phyloP scores from a whole-genome alignment of 2,888 invertebrate species.

The Agrochola lota region DNA sequence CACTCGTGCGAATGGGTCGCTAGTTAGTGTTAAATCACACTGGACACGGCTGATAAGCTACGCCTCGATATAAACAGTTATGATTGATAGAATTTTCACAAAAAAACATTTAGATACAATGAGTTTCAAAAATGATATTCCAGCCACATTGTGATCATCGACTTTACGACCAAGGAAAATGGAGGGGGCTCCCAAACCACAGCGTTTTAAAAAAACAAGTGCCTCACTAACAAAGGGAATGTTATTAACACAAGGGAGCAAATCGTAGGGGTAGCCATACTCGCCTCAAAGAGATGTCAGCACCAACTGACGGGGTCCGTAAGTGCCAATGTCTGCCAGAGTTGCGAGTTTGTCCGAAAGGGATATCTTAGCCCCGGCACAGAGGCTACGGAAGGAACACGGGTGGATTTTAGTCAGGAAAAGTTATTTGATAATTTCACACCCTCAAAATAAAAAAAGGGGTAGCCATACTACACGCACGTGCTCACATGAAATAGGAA shows the following conservation, averaged over 20 bases:
- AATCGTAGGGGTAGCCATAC: constrained; percentile 25
- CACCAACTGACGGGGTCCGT: too few species aligned
- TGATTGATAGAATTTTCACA: neutral
- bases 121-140: neutral
- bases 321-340: too few species aligned
- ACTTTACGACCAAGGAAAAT: constrained; percentile 29
- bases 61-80: neutral
- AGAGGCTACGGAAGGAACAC: too few species aligned
- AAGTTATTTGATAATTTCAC: too few species aligned
- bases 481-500: neutral
- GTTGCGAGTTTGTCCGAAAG: too few species aligned
- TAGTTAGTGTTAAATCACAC: neutral
- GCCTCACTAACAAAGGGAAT: constrained; percentile 1
- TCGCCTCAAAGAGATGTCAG: too few species aligned
- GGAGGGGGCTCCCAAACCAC: constrained; percentile 17
- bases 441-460: too few species aligned
- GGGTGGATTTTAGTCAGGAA: too few species aligned
- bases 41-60: neutral
- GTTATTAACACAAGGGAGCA: constrained; percentile 53
- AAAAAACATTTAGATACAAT: neutral
- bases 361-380: too few species aligned
- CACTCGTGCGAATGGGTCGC: too few species aligned
- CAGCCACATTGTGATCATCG: constrained; percentile 24
- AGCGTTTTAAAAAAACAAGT: constrained; percentile 20
- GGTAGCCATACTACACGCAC: constrained; percentile 14